Conservation (phyloP, 37 sponge, comb jelly and placozoan genomes). For the Bolinopsis microptera region DNA sequence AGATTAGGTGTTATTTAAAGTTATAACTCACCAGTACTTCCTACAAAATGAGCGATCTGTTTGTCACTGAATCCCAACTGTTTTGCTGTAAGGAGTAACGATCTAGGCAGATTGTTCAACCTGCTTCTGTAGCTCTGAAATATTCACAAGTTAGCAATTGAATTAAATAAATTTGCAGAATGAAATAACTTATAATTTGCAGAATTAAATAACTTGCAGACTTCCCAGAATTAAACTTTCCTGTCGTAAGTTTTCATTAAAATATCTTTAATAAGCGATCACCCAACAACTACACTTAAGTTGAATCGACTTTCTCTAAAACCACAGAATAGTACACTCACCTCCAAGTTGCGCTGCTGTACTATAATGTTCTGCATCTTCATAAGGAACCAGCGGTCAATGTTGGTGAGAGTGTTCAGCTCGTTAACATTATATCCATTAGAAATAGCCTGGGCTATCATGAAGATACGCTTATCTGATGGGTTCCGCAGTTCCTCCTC, state of each 20-base stretch:
- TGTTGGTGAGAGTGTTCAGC: conserved; percentile 81
- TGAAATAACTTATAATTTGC: not conserved
- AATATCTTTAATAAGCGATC: no score
- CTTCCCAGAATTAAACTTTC: no score
- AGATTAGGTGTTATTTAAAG: no score
- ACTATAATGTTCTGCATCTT: conserved; percentile 87
- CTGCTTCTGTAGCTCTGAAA: conserved; percentile 29
- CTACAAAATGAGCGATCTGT: conserved; percentile 85
- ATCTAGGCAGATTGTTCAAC: conserved; percentile 18
- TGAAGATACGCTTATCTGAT: conserved; percentile 90
- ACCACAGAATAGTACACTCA: no score
- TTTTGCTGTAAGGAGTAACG: conserved; percentile 79
- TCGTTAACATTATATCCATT: conserved; percentile 75
- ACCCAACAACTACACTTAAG: no score
- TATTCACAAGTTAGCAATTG: no score
- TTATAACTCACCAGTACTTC: conserved; percentile 61
- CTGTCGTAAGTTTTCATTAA: no score
- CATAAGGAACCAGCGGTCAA: conserved; percentile 93
- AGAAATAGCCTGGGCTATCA: conserved; percentile 88
- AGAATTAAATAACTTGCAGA: no score
- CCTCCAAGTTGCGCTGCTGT: conserved; percentile 41
- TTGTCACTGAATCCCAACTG: conserved; percentile 92
- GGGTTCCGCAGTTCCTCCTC: conserved; percentile 90
- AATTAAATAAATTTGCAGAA: not conserved
- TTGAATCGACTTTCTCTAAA: no score